phyloP scores from a whole-genome alignment of 1,140 invertebrate genomes.

The Lycorma delicatula region DNA sequence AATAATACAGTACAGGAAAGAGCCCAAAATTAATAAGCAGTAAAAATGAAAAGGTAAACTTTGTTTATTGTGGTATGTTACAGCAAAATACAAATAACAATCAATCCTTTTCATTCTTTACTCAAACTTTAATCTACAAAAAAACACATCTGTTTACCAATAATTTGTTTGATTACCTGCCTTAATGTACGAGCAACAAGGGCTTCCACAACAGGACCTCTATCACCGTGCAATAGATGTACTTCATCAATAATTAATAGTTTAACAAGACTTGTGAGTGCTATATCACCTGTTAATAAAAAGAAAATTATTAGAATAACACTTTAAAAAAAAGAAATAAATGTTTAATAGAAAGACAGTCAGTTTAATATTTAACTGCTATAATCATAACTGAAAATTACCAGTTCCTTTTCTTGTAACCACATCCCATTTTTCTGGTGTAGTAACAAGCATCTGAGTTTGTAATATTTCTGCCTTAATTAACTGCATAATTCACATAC shows the following conservation, averaged over 20 bases:
- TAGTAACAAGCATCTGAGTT: conserved; percentile 97
- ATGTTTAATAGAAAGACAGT: no score
- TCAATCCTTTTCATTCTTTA: no score
- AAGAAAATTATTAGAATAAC: not conserved
- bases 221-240: conserved; percentile 92
- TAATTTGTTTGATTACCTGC: no score
- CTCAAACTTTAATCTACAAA: no score
- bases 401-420: conserved; percentile 86
- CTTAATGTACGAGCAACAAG: conserved; percentile 91
- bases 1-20: no score
- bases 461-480: conserved; percentile 89
- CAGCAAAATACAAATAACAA: no score
- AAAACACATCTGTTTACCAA: no score
- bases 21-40: no score
- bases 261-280: conserved; percentile 82
- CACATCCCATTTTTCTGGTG: conserved; percentile 99
- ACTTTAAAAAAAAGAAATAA: not conserved
- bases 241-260: conserved; percentile 98
- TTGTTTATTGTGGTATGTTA: no score
- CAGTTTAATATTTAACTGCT: no score
- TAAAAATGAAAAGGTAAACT: no score
- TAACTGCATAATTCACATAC: conserved; percentile 95
- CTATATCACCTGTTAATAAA: conserved; percentile 65
- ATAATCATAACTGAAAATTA: no score
- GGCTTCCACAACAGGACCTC: conserved; percentile 96